Conservation (phyloP, 2,888 invertebrate genomes). For the Agapetus fuscipes region DNA sequence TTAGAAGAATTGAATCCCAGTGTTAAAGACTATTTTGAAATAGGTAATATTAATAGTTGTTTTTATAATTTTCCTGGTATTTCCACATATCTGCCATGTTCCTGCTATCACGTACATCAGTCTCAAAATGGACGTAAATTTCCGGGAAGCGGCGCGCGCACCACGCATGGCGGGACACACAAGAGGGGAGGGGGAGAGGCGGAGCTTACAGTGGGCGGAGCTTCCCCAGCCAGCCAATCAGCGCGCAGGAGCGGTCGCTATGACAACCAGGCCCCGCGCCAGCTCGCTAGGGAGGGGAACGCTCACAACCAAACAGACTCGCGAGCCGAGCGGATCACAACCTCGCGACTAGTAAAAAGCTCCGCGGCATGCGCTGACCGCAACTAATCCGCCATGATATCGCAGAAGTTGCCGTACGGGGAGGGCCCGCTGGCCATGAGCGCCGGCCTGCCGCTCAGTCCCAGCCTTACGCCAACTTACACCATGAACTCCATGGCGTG, state of each 20-base stretch:
- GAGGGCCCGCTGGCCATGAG: conserved; percentile 51
- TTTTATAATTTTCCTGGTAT: no score
- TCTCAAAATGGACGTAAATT: no score
- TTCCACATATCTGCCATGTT: no score
- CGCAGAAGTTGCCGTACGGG: conserved; percentile 60
- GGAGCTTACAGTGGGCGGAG: conserved; percentile 24
- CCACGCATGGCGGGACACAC: conserved; percentile 33
- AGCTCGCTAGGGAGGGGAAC: conserved; percentile 11
- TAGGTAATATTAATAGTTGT: no score
- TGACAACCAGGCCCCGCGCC: conserved; percentile 23
- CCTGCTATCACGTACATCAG: no score
- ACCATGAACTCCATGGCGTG: conserved; percentile 72
- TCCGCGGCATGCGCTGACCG: conserved; percentile 26
- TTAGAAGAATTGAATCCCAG: no score
- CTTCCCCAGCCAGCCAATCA: conserved; percentile 11
- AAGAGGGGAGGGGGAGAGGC: conserved; percentile 16
- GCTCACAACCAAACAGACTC: conserved; percentile 17
- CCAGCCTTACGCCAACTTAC: conserved; percentile 68
- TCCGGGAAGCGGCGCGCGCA: conserved; percentile 28
- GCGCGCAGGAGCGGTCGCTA: conserved; percentile 23
- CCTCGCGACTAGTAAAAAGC: conserved; percentile 33
- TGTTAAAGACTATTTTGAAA: no score
- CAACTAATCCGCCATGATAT: conserved; percentile 49
- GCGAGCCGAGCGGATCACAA: conserved; percentile 29
- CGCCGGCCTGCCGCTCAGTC: conserved; percentile 61